Percentiles rank a stretch among this genome's conserved stretches.
Evolutionary conservation across 2,888 invertebrate species (phyloP).

Genomic region (Orchesellides sinensis): DNA sequence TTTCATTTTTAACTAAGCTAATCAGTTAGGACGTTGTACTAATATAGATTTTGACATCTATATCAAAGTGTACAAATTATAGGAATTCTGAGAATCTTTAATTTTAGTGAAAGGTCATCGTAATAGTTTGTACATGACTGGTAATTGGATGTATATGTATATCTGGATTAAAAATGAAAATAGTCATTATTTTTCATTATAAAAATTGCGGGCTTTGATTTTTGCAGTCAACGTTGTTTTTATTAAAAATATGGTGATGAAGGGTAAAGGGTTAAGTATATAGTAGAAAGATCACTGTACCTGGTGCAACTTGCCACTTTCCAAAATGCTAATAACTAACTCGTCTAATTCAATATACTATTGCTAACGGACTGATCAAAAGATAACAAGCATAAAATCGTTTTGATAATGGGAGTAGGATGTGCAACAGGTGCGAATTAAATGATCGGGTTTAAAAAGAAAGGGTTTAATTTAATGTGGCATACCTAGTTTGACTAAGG

Average conservation of each 20-base stretch:
- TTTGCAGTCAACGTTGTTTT: neutral
- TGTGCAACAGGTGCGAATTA: slow-evolving; percentile 4
- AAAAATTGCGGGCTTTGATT: neutral
- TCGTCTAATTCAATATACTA: slow-evolving; percentile 29
- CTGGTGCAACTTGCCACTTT: slow-evolving; percentile 26
- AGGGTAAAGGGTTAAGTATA: neutral
- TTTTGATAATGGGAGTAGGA: no score
- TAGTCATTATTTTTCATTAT: neutral
- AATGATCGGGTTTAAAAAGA: neutral
- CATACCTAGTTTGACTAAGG: neutral
- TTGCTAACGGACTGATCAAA: neutral
- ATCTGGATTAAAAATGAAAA: neutral
- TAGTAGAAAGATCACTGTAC: no score
- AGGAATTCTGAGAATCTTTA: no score
- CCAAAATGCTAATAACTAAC: slow-evolving; percentile 29
- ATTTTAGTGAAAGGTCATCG: neutral
- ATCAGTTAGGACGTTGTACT: no score
- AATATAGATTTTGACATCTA: no score
- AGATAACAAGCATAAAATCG: no score
- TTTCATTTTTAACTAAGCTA: no score
- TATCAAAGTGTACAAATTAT: no score
- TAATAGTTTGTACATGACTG: no score
- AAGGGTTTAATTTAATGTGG: neutral
- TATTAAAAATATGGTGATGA: neutral
- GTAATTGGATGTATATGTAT: no score